phyloP scores from a whole-genome alignment of 2,113 vertebrate genomes.

The Pedionomus torquatus region DNA sequence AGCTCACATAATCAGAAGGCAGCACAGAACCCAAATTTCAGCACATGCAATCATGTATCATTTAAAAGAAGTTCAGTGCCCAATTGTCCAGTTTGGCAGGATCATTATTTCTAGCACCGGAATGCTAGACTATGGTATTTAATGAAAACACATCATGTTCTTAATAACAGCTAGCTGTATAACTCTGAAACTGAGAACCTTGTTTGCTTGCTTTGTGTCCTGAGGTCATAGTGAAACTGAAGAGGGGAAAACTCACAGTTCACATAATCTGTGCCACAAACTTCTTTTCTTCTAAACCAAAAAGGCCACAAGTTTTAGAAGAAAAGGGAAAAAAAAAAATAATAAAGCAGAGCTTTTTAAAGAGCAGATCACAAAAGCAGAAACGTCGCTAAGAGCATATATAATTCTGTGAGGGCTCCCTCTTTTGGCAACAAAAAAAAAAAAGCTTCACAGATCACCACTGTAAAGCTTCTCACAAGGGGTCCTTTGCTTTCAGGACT shows the following conservation, averaged over 20 bases:
- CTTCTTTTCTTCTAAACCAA: not conserved
- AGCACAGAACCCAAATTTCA: not conserved
- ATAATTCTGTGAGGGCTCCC: conserved; percentile 62
- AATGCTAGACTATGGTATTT: not conserved
- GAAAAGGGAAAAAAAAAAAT: not conserved
- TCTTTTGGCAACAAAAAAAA: conserved; percentile 48
- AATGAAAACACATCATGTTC: not conserved
- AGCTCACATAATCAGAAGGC: not conserved
- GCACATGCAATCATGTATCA: not conserved
- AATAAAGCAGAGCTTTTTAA: not conserved
- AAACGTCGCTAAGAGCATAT: not conserved
- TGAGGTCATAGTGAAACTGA: not conserved
- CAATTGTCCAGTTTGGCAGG: not conserved
- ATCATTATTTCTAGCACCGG: not conserved
- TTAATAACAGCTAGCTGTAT: not conserved
- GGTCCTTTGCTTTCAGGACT: not conserved
- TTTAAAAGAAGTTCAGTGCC: not conserved
- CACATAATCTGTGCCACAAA: not conserved
- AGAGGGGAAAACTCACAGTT: not conserved
- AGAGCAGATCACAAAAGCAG: not conserved
- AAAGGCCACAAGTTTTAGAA: not conserved
- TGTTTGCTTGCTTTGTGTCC: not conserved
- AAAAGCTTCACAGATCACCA: not conserved
- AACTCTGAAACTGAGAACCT: not conserved
- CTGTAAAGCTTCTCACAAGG: not conserved